Conservation (phyloP, 1,140 invertebrate species). For the fruit fly (Drosophila melanogaster) region DNA sequence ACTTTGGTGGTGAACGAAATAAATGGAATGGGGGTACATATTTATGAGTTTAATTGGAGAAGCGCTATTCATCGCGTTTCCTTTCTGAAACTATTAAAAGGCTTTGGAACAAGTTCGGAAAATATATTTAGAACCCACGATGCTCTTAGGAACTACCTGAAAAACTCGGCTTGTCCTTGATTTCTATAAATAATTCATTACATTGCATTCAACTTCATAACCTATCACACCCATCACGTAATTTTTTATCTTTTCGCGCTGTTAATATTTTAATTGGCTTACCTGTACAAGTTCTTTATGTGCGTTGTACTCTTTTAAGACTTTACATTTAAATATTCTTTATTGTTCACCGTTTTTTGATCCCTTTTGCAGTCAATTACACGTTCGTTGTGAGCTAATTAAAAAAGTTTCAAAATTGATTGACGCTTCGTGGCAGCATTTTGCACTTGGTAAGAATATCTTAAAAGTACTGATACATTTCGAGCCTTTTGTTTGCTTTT, state of each 20-base stretch:
- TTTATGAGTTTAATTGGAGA: slow-evolving; percentile 46
- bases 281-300: not conserved
- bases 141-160: not conserved
- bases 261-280: not conserved
- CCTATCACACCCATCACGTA: no score
- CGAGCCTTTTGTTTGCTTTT: slow-evolving; percentile 2
- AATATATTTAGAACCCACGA: not conserved
- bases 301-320: no score
- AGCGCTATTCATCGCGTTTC: not conserved
- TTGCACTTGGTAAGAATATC: slow-evolving; percentile 2
- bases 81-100: not conserved
- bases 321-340: no score
- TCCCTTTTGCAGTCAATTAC: slow-evolving; percentile 25
- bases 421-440: not conserved
- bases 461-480: not conserved
- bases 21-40: slow-evolving; percentile 25
- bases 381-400: slow-evolving; percentile 52
- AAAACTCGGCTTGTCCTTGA: not conserved
- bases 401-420: slow-evolving; percentile 31
- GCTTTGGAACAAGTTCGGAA: not conserved
- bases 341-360: no score
- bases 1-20: slow-evolving; percentile 26
- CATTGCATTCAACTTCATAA: no score
- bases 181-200: no score
- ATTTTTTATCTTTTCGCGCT: no score